Percentiles rank a stretch among this genome's conserved stretches.
phyloP scores from a whole-genome alignment of 2,888 invertebrate species.

The Neocrepidodera transversa region DNA sequence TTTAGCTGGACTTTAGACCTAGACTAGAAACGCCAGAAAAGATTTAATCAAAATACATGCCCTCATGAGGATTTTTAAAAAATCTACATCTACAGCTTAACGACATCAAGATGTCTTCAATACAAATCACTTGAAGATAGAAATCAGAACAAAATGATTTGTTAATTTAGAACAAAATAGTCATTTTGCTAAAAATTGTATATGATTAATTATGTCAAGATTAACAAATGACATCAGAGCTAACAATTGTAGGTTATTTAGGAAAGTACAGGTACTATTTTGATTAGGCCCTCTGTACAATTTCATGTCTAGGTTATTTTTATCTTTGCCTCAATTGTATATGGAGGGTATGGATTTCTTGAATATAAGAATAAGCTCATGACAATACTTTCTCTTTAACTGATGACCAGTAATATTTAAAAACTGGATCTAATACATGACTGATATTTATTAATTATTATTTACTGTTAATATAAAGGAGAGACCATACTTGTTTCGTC shows the following conservation, averaged over 20 bases:
- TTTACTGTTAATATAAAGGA: conserved; percentile 10
- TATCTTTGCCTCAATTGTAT: conserved; percentile 25
- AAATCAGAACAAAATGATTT: too few species aligned
- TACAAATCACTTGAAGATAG: too few species aligned
- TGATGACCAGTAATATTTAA: conserved; percentile 21
- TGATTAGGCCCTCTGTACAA: conserved; percentile 1
- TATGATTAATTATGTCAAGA: too few species aligned
- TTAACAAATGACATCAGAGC: not conserved
- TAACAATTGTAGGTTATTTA: not conserved
- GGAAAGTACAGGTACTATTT: conserved; percentile 1
- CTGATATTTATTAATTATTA: conserved; percentile 23
- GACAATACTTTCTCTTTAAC: conserved; percentile 27
- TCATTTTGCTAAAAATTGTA: too few species aligned
- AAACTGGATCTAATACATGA: conserved; percentile 20
- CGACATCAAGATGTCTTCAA: too few species aligned
- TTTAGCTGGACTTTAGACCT: conserved; percentile 21
- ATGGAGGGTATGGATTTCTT: conserved; percentile 15
- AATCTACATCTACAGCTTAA: not conserved
- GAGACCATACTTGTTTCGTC: not conserved
- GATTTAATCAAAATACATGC: not conserved
- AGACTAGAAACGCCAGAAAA: conserved; percentile 7
- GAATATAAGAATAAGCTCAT: conserved; percentile 21
- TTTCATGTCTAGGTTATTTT: conserved; percentile 17
- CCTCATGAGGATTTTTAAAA: not conserved
- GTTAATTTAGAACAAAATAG: too few species aligned